Evolutionary conservation across 2,888 invertebrate species (phyloP).

Genomic region (Frankliniella fusca): DNA sequence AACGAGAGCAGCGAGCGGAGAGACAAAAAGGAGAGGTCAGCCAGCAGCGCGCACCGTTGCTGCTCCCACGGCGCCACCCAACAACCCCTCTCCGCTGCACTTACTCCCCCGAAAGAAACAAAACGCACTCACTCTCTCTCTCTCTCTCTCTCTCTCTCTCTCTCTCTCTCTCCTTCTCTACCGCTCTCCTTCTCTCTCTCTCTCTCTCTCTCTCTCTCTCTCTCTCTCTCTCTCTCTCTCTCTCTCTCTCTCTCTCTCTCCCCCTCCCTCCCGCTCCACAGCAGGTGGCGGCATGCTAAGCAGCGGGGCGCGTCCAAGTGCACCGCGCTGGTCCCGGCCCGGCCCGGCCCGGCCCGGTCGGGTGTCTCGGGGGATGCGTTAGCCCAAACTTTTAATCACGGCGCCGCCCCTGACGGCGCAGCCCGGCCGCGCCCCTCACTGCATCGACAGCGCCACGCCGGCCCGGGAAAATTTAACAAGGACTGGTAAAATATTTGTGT

Average conservation of each 20-base stretch:
- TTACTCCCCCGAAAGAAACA: not conserved
- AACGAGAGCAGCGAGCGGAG: no score
- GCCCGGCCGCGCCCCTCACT: not conserved
- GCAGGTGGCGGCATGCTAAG: conserved; percentile 10
- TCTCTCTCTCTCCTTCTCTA: not conserved
- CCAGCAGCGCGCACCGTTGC: no score
- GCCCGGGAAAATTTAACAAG: no score
- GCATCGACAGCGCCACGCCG: not conserved
- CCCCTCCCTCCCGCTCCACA: not conserved
- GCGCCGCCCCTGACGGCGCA: not conserved
- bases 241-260: not conserved
- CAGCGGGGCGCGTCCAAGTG: not conserved
- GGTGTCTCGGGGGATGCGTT: conserved; percentile 18
- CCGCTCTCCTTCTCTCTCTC: not conserved
- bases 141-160: not conserved
- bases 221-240: not conserved
- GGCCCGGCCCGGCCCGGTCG: not conserved
- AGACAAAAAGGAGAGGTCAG: no score
- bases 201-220: not conserved
- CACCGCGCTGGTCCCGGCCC: not conserved
- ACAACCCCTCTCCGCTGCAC: no score
- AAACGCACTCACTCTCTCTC: not conserved
- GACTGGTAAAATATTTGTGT: no score
- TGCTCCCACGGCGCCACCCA: no score
- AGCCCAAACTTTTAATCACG: conserved; percentile 19